Percentiles rank a stretch among this genome's conserved stretches.
These are phyloP conservation scores for Tetragnatha montana DNA, from an alignment of 2,888 invertebrate genomes.

Conservation along the genomic window DNA sequence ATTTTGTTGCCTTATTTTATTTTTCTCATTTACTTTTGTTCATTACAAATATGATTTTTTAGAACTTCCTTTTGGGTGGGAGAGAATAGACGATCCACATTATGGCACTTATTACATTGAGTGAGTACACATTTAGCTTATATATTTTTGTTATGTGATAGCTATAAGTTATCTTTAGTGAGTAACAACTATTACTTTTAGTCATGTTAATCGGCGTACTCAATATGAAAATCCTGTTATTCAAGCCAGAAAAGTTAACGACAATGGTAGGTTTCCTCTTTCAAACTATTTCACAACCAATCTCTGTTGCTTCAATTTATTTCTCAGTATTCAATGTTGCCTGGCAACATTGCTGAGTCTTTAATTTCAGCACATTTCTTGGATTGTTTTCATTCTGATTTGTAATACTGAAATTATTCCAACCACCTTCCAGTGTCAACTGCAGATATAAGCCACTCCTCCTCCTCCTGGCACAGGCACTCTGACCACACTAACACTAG, in stretches of 20 bases:
- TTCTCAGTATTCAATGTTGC: too few species aligned
- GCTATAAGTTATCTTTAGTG: conserved; percentile 59
- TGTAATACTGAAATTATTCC: background rate
- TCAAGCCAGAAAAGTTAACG: conserved; percentile 64
- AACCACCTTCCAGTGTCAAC: conserved; percentile 48
- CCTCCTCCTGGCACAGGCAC: conserved; percentile 58
- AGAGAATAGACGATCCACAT: conserved; percentile 96
- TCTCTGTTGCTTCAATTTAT: too few species aligned
- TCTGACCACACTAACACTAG: conserved; percentile 52
- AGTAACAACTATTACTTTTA: conserved; percentile 72
- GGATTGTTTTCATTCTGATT: background rate
- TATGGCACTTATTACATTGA: conserved; percentile 99
- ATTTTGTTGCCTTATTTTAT: background rate
- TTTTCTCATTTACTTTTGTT: background rate
- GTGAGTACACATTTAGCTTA: conserved; percentile 63
- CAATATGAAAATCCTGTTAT: conserved; percentile 94
- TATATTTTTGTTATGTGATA: background rate
- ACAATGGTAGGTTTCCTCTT: conserved; percentile 38
- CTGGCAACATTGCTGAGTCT: background rate
- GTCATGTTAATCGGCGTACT: conserved; percentile 96
- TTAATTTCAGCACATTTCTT: background rate
- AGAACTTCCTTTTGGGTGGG: conserved; percentile 95
- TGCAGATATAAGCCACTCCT: conserved; percentile 54
- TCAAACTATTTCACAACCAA: too few species aligned
- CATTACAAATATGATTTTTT: conserved; percentile 16